Conservation (phyloP, 1,140 invertebrate genomes). For the Danaus plexippus region DNA sequence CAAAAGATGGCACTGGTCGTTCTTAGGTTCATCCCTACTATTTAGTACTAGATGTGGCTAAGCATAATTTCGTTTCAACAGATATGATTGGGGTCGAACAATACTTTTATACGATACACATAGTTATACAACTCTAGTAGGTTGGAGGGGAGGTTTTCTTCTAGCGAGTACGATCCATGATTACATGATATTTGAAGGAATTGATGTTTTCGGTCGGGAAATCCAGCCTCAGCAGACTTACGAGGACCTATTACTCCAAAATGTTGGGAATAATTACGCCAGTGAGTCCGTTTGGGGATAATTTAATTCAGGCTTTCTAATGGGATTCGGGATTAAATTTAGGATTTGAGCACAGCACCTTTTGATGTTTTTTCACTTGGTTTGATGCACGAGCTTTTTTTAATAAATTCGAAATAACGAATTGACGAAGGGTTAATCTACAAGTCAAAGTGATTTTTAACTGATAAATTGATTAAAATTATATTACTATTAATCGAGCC, state of each 20-base stretch:
- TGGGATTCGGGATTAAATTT: no score
- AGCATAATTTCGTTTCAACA: constrained; percentile 33
- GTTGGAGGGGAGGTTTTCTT: constrained; percentile 50
- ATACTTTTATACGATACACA: constrained; percentile 69
- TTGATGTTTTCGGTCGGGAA: constrained; percentile 42
- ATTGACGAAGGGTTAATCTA: no score
- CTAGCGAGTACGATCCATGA: constrained; percentile 46
- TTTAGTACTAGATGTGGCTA: constrained; percentile 22
- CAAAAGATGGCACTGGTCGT: no score
- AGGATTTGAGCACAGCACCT: no score
- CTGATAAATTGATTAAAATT: no score
- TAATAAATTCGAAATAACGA: no score
- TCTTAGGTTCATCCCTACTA: constrained; percentile 3
- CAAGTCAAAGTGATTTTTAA: no score
- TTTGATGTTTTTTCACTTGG: no score
- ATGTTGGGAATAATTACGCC: constrained; percentile 42
- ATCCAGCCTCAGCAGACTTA: constrained; percentile 27
- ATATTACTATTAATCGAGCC: no score
- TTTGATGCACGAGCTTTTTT: no score
- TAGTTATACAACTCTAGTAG: constrained; percentile 57
- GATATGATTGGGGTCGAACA: constrained; percentile 67
- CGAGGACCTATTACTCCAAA: constrained; percentile 39
- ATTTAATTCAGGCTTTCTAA: no score
- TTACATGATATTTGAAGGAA: constrained; percentile 34
- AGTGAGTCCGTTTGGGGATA: constrained; percentile 39